Evolutionary conservation across 2,888 invertebrate species (phyloP).

Genomic region (Zhuqinia jingwanae): DNA sequence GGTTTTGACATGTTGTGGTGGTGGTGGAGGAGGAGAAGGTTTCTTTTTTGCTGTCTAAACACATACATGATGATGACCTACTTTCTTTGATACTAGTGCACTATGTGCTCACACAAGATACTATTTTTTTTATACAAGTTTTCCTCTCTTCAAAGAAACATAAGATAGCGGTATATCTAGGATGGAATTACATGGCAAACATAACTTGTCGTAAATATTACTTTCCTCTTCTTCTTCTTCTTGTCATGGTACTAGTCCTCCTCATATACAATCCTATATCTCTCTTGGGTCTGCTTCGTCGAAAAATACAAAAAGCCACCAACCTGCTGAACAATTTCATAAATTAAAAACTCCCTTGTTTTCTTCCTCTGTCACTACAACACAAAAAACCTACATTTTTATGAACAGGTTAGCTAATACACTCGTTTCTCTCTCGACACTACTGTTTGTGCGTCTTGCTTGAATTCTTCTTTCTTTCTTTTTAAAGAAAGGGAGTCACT

Average conservation of each 20-base stretch:
- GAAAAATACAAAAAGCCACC: background rate
- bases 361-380: background rate
- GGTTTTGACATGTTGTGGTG: constrained; percentile 10
- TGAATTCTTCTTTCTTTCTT: too few species aligned
- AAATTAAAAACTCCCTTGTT: constrained; percentile 2
- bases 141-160: background rate
- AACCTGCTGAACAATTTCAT: constrained; percentile 19
- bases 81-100: constrained; percentile 61
- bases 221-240: background rate
- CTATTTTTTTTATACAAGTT: constrained; percentile 30
- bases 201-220: constrained; percentile 11
- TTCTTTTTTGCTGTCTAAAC: constrained; percentile 1
- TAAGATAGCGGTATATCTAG: too few species aligned
- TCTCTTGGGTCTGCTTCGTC: background rate
- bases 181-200: constrained; percentile 6
- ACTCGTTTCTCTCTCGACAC: too few species aligned
- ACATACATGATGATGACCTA: too few species aligned
- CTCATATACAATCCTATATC: background rate
- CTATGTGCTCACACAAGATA: constrained; percentile 41
- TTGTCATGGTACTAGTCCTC: background rate
- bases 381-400: background rate
- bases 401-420: background rate
- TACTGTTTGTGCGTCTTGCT: too few species aligned
- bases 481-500: too few species aligned
- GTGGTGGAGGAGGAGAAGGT: too few species aligned